These are phyloP conservation scores for Gymnothorax javanicus DNA, from an alignment of 2,797 vertebrate genomes.

Conservation along the genomic window DNA sequence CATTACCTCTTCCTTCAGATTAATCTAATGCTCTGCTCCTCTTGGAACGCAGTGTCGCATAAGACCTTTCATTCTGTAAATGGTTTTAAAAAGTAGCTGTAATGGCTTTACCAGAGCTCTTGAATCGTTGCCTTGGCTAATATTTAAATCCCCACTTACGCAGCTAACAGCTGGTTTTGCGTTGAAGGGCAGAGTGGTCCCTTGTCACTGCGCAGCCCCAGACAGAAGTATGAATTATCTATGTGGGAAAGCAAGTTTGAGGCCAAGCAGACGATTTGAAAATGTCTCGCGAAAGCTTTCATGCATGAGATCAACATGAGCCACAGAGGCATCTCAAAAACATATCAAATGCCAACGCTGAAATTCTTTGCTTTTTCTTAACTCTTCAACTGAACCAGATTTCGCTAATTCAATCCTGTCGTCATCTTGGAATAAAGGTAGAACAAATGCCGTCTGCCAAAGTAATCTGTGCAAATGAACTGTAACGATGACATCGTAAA, in stretches of 20 bases:
- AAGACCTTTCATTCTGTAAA: slow-evolving; percentile 49
- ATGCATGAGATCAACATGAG: slow-evolving; percentile 33
- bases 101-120: slow-evolving; percentile 67
- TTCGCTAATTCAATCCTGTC: slow-evolving; percentile 43
- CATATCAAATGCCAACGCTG: slow-evolving; percentile 40
- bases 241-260: slow-evolving; percentile 35
- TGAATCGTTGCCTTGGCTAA: slow-evolving; percentile 49
- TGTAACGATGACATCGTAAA: slow-evolving; percentile 62
- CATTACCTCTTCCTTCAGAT: slow-evolving; percentile 57
- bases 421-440: slow-evolving; percentile 49
- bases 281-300: slow-evolving; percentile 37
- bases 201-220: slow-evolving; percentile 42
- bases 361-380: slow-evolving; percentile 31
- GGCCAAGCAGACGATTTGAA: slow-evolving; percentile 32
- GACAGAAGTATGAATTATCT: slow-evolving; percentile 49
- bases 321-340: slow-evolving; percentile 34
- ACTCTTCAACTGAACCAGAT: slow-evolving; percentile 33
- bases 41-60: slow-evolving; percentile 45
- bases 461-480: slow-evolving; percentile 62
- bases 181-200: slow-evolving; percentile 52
- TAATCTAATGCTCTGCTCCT: slow-evolving; percentile 55
- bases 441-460: slow-evolving; percentile 58
- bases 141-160: slow-evolving; percentile 68
- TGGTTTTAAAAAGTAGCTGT: slow-evolving; percentile 34
- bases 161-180: slow-evolving; percentile 59